These are phyloP conservation scores for Argya squamiceps DNA, from an alignment of 2,797 vertebrate genomes.

Conservation along the genomic window DNA sequence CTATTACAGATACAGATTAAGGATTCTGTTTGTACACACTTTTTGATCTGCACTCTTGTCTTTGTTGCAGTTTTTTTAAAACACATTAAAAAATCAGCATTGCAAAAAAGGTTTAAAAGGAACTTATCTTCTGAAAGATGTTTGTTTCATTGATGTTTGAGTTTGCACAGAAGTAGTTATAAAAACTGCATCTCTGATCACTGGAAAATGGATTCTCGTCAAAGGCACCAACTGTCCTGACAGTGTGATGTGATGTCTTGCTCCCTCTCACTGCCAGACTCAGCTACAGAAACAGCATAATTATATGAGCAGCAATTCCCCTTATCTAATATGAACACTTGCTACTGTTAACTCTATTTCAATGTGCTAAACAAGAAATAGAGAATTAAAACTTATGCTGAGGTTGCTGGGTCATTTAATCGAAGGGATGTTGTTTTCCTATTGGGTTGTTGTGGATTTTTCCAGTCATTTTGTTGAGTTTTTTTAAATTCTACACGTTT, in stretches of 20 bases:
- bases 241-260: conserved; percentile 41
- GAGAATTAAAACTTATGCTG: conserved; percentile 64
- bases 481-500: neutral
- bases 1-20: conserved; percentile 26
- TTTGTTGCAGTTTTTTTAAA: conserved; percentile 16
- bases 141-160: conserved; percentile 49
- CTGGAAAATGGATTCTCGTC: conserved; percentile 56
- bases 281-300: conserved; percentile 70
- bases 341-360: conserved; percentile 75
- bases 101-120: conserved; percentile 1
- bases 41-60: conserved; percentile 37
- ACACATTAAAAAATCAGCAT: conserved; percentile 18
- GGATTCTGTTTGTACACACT: conserved; percentile 32
- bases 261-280: conserved; percentile 62
- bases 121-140: conserved; percentile 19
- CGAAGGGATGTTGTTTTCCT: neutral
- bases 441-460: neutral
- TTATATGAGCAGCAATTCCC: conserved; percentile 74
- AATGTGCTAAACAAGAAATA: conserved; percentile 59
- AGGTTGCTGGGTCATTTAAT: conserved; percentile 1
- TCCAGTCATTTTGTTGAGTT: accelerated
- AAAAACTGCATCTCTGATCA: conserved; percentile 55
- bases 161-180: conserved; percentile 45
- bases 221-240: conserved; percentile 51
- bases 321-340: conserved; percentile 84